These are phyloP conservation scores for Orgyia antiqua DNA, from an alignment of 2,888 invertebrate genomes.

Conservation along the genomic window DNA sequence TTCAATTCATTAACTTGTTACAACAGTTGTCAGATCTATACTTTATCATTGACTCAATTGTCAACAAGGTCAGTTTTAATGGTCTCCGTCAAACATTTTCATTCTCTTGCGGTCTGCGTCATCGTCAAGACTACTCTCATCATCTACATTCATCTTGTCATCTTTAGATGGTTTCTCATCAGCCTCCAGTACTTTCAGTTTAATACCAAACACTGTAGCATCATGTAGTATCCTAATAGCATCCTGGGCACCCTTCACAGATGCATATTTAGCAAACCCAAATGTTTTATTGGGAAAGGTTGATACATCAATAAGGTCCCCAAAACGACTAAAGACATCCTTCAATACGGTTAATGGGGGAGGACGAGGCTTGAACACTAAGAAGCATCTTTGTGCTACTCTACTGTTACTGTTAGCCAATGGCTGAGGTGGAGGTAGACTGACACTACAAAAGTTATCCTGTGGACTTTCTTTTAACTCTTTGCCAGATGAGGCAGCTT, in stretches of 20 bases:
- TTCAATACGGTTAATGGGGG: constrained; percentile 87
- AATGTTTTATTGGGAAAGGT: constrained; percentile 93
- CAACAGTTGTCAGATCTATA: constrained; percentile 27
- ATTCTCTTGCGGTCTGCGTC: constrained; percentile 48
- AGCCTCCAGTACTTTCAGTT: constrained; percentile 92
- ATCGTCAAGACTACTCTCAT: constrained; percentile 31
- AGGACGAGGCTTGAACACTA: constrained; percentile 81
- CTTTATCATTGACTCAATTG: constrained; percentile 4
- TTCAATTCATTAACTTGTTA: constrained; percentile 11
- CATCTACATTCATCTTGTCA: constrained; percentile 29
- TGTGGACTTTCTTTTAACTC: constrained; percentile 31
- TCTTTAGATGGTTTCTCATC: constrained; percentile 80
- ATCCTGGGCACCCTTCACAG: constrained; percentile 84
- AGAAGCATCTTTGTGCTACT: constrained; percentile 82
- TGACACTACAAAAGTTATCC: constrained; percentile 78
- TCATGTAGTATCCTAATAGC: constrained; percentile 87
- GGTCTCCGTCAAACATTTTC: constrained; percentile 32
- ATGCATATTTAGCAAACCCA: constrained; percentile 94
- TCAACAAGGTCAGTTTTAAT: constrained; percentile 3
- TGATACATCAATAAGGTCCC: constrained; percentile 92
- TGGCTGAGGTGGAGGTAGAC: constrained; percentile 85
- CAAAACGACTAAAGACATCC: constrained; percentile 94
- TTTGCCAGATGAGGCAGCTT: constrained; percentile 75
- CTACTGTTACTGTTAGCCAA: constrained; percentile 79
- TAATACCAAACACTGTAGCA: constrained; percentile 88